Evolutionary conservation across 2,113 vertebrate species (phyloP).

Genomic region (Carassius auratus): DNA sequence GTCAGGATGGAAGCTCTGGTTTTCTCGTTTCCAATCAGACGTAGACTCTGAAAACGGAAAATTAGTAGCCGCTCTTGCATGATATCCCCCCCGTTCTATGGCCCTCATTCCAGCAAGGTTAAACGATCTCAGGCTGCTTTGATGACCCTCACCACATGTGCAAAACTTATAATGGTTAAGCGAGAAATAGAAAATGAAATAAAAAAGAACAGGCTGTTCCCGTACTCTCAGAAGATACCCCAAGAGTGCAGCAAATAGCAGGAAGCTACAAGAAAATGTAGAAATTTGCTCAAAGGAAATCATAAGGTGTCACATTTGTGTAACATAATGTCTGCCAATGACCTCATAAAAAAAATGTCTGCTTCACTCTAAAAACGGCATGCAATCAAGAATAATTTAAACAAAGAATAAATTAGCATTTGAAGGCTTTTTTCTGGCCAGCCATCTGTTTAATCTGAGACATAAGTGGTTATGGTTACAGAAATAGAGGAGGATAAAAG

Average conservation of each 20-base stretch:
- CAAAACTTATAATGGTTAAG: constrained; percentile 5
- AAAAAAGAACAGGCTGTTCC: constrained; percentile 32
- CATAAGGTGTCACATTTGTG: not conserved
- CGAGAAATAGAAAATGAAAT: not conserved
- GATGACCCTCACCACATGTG: constrained; percentile 20
- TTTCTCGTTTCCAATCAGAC: not conserved
- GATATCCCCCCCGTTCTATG: not conserved
- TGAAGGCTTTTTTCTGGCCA: constrained; percentile 54
- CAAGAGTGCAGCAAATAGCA: constrained; percentile 7
- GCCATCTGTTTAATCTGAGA: not conserved
- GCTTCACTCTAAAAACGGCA: not conserved
- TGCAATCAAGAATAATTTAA: not conserved
- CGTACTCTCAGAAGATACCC: constrained; percentile 25
- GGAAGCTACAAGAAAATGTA: not conserved
- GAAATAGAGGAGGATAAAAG: not conserved
- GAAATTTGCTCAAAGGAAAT: constrained; percentile 5
- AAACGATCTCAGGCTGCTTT: constrained; percentile 30
- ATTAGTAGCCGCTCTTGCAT: constrained; percentile 18
- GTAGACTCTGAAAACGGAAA: constrained; percentile 13
- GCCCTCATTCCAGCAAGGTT: constrained; percentile 34
- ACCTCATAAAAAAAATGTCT: not conserved
- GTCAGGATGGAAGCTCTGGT: not conserved
- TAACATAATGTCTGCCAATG: not conserved
- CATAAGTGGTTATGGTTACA: not conserved
- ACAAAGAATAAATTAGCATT: constrained; percentile 48